Base-by-base conservation (phyloP, 2,113 vertebrate genomes). In the Mesembrinibis cayennensis region DNA sequence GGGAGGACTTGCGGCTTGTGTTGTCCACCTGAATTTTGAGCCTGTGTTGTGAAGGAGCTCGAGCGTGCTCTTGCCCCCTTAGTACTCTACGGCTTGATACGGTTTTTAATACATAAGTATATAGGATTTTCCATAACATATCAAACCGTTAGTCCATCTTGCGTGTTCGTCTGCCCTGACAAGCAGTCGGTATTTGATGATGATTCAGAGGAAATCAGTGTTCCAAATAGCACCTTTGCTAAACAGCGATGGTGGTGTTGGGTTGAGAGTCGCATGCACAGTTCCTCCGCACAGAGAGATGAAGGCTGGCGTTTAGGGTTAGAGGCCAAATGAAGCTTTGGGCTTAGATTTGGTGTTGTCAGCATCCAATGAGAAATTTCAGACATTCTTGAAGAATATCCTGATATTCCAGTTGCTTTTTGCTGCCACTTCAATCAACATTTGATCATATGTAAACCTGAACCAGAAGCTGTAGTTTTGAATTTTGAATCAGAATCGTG, bases 51-150 rank as follows among this genome's bases (percentile, higher is more conserved):
- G 22, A 45, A 36, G 50, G 29, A 71, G 13, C 67, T 81, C 0
- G 0, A 71, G 52, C 1, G 0, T 34, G 34, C 22, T 59, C 56
- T n/a, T 87, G 9, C 10, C 17, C 36, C 25, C 7, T 29, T 16
- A 27, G 30, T 53, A 13, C 29, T 50, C 61, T 25, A 59, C 74
- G 32, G 16, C 16, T 61, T 59, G 16, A 4, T 55, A 9, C 1
- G 1, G 21, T 29, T 82, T 88, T 77, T 40, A 58, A 86, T 12
- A 63, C n/a, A 25, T 2, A 42, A 27, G 8, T 56, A 10, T 32
- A 7, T 16, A 89, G 83, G 61, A 45, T 89, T 93, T 93, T 62
- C 52, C 1, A 0, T 74, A 40, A 13, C 6, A 15, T 20, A 23
- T 4, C 27, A 69, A 45, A 44, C 20, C 0, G 1, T 22, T 82